Evolutionary conservation across 2,797 vertebrate genomes (phyloP), one percentile per base, ranked within the genome.

Genomic region (Acanthiza pusilla): DNA sequence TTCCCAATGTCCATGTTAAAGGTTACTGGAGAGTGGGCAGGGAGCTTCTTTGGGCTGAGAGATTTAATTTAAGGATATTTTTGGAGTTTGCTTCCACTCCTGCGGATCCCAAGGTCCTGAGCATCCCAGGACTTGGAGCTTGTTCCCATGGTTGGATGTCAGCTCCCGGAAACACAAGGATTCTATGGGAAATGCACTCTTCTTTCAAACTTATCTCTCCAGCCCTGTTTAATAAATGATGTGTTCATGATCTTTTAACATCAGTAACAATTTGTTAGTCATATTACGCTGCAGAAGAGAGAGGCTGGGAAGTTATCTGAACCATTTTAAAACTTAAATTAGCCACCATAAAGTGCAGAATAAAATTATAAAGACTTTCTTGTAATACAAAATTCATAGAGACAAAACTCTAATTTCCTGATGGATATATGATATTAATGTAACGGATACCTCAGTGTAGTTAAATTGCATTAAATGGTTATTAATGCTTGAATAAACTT

Each of bases 391-490:
- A 98, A 98, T 98, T 98, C 97, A 98, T 98, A 96, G 98, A 98
- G 98, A 98, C 96, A 97, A 98, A 98, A 98, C 97, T 98, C 97
- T 98, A 98, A 98, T 98, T 98, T 98, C 98, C 98, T 98, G 97
- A 97, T 97, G 98, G 97, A 97, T 98, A 98, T 97, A 97, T 98
- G 98, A 98, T 98, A 98, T 98, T 98, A 98, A 98, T 98, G 98
- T 98, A 98, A 98, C 97, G 96, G 98, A 98, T 98, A 98, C 98
- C 97, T 98, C 97, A 95, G 96, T 98, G 97, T 97, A 98, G 97
- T 98, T 97, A 98, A 98, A 98, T 98, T 98, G 96, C 98, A 98
- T 98, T 98, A 98, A 98, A 98, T 97, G 97, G 98, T 98, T 98
- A 98, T 98, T 98, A 98, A 98, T 98, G 98, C 98, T 98, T 98